Evolutionary conservation across 2,797 vertebrate species (phyloP).

Genomic region (Xenentodon cancila): DNA sequence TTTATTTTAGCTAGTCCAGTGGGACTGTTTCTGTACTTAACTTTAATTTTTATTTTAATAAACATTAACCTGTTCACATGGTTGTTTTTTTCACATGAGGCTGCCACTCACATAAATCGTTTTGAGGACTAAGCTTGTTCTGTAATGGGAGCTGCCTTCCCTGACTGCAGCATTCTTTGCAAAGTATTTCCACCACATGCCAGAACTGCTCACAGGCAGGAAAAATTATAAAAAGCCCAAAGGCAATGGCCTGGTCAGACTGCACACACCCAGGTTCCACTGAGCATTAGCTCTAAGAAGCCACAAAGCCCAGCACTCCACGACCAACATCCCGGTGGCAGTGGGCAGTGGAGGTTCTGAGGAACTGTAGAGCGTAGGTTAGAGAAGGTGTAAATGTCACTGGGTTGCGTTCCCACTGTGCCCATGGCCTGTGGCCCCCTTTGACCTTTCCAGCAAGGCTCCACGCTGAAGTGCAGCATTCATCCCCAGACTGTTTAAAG

Average conservation of each 20-base stretch:
- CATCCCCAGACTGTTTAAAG: constrained; percentile 37
- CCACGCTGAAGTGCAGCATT: constrained; percentile 16
- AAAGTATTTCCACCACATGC: no score
- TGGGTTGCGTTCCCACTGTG: constrained; percentile 56
- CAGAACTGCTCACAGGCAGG: not conserved
- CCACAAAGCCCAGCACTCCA: no score
- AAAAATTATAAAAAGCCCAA: not conserved
- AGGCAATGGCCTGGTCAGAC: not conserved
- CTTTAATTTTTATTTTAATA: no score
- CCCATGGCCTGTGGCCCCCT: constrained; percentile 44
- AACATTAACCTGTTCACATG: no score
- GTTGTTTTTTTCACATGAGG: no score
- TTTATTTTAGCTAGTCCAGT: no score
- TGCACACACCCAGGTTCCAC: no score
- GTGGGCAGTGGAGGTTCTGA: constrained; percentile 20
- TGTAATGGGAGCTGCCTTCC: not conserved
- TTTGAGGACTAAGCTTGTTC: not conserved
- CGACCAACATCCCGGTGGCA: no score
- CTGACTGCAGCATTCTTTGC: not conserved
- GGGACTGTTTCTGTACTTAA: no score
- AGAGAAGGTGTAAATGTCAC: constrained; percentile 62
- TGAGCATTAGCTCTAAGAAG: no score
- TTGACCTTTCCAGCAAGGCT: constrained; percentile 63
- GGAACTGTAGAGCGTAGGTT: constrained; percentile 16
- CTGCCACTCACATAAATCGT: not conserved